Evolutionary conservation across 53 echinoderm and acorn worm genomes (phyloP), one percentile per base, ranked within the genome.

Genomic region (Stichopus horrens): DNA sequence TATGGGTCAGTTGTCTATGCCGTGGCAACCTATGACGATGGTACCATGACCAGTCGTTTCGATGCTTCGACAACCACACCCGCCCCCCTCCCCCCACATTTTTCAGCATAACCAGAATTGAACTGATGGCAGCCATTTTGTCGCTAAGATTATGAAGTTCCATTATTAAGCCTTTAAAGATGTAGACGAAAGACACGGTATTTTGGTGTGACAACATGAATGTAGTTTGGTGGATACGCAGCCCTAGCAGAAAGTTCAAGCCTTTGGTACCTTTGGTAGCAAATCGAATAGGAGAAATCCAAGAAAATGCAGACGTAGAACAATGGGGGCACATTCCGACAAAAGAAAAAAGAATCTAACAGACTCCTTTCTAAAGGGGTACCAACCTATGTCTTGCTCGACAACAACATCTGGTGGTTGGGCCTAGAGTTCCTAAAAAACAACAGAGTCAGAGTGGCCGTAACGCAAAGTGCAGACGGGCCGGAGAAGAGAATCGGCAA

Each of bases 41-140:
- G 55, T 54, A 4, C 5, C 4, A 23, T 87, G 14, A 21, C 6
- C 5, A 68, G 86, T 86, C 1, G 75, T 6, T 19, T 88, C 55
- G 7, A 76, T 16, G 76, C 88, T 18, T 77, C 88, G 9, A 88
- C 77, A 13, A 77, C 88, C 14, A 76, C 14, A 37, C 56, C 78
- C 6, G 88, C 88, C 5, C 88, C 88, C 11, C 55, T 88, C 5
- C 22, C 51, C n/a, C n/a, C n/a, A 53, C n/a, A 21, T 16, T 78
- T 9, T 63, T 21, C 18, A 78, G 57, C 52, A 53, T 88, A 14
- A 76, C 88, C 11, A 51, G 88, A 57, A 13, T 88, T 5, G 88
- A 88, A 52, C 58, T 88, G 13, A 88, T 88, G 88, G 88, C 77
- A 5, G 88, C 88, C 9, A 23, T 88, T 88, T 73, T 18, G 19